A percentile compares a stretch with the other conserved stretches of the same genome.
Conservation (phyloP, 2,797 vertebrate genomes). For the Gallinago stenura region DNA sequence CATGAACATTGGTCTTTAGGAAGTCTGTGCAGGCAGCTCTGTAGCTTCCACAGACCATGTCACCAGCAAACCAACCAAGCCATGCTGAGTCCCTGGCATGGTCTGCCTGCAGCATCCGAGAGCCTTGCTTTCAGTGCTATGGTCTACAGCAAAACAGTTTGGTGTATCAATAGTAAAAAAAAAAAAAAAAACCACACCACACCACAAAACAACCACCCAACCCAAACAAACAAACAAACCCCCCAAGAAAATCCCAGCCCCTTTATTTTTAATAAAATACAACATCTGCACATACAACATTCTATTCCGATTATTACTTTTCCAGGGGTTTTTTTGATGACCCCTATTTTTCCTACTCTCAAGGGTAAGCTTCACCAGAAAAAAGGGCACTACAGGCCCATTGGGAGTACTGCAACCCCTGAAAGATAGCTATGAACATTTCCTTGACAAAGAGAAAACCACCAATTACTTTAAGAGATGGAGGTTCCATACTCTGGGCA, state of each 20-base stretch:
- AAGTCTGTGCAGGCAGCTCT: neutral
- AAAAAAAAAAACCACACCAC: too few species aligned
- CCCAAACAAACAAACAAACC: neutral
- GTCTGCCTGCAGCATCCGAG: fast-evolving
- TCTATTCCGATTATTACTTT: neutral
- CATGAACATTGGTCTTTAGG: neutral
- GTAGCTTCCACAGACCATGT: neutral
- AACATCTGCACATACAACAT: fast-evolving
- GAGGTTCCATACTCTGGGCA: neutral
- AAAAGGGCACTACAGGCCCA: neutral
- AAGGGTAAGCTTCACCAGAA: neutral
- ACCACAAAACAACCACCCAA: too few species aligned
- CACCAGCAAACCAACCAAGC: neutral
- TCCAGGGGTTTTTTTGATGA: neutral
- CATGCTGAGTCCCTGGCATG: fast-evolving
- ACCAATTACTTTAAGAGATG: neutral
- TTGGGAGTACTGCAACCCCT: neutral
- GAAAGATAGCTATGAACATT: neutral
- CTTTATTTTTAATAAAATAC: neutral
- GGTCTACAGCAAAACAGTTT: neutral
- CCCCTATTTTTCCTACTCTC: neutral
- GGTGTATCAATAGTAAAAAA: neutral
- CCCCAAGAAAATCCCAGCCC: too few species aligned
- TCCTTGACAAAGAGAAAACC: neutral
- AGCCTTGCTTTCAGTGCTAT: neutral